Percentiles rank a stretch among this genome's conserved stretches.
These are phyloP conservation scores for Chaetophractus vellerosus DNA, from an alignment of 2,797 vertebrate species.

Conservation along the genomic window DNA sequence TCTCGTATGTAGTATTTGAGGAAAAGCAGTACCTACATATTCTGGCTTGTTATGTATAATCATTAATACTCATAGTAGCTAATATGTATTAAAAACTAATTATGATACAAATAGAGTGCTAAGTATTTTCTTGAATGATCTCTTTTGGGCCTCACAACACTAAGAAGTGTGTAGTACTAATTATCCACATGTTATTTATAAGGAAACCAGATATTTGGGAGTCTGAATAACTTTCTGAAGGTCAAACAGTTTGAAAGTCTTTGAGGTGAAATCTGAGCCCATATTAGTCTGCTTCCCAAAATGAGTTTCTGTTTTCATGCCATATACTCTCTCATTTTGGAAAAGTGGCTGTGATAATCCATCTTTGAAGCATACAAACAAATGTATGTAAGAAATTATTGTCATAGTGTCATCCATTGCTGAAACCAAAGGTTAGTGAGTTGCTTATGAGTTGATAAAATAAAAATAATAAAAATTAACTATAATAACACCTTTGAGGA, in stretches of 20 bases:
- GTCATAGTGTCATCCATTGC: neutral
- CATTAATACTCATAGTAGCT: neutral
- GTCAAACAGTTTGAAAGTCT: neutral
- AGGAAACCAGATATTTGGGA: neutral
- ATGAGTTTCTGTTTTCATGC: neutral
- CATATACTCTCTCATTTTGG: neutral
- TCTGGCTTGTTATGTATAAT: neutral
- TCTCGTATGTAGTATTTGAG: neutral
- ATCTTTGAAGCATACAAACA: no score
- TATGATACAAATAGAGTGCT: neutral
- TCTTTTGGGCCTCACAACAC: fast-evolving
- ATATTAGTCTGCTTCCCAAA: neutral
- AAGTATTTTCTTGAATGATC: neutral
- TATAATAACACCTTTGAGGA: neutral
- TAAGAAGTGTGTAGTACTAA: neutral
- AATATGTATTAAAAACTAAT: neutral
- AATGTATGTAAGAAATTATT: neutral
- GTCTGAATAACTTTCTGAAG: neutral
- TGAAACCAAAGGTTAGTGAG: neutral
- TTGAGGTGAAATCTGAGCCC: neutral
- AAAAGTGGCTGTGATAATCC: no score
- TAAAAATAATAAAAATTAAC: neutral
- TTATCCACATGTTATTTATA: neutral
- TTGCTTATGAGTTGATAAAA: neutral
- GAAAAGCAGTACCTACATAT: neutral